phyloP scores from a whole-genome alignment of 2,888 invertebrate genomes.

The Mesochorus sp. region DNA sequence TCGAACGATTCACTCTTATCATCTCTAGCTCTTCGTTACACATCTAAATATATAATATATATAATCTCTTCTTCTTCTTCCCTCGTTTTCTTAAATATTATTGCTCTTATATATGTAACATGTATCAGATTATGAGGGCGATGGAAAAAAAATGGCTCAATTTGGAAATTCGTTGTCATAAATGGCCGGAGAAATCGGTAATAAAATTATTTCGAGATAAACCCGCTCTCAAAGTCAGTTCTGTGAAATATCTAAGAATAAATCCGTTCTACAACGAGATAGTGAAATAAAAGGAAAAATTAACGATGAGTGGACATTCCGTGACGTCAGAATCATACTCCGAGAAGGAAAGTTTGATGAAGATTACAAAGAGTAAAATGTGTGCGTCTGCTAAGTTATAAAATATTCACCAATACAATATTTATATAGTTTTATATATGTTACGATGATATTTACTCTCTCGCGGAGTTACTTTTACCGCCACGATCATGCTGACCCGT shows the following conservation, averaged over 20 bases:
- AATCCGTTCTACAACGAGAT: neutral
- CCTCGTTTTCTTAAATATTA: neutral
- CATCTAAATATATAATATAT: neutral
- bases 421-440: neutral
- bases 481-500: conserved; percentile 59
- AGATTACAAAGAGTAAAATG: neutral
- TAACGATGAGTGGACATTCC: conserved; percentile 66
- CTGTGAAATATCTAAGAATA: neutral
- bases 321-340: conserved; percentile 57
- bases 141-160: neutral
- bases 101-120: neutral
- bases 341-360: neutral
- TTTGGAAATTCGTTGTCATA: neutral
- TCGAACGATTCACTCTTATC: conserved; percentile 57
- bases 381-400: neutral
- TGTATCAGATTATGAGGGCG: neutral
- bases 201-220: neutral
- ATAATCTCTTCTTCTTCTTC: conserved; percentile 2
- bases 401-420: neutral
- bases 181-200: neutral
- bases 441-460: conserved; percentile 6
- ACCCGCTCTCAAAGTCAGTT: neutral
- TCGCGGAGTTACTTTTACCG: conserved; percentile 14
- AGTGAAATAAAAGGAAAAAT: neutral
- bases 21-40: neutral